Conservation (phyloP, 2,113 vertebrate species). For the Triplophysa siluroides region DNA sequence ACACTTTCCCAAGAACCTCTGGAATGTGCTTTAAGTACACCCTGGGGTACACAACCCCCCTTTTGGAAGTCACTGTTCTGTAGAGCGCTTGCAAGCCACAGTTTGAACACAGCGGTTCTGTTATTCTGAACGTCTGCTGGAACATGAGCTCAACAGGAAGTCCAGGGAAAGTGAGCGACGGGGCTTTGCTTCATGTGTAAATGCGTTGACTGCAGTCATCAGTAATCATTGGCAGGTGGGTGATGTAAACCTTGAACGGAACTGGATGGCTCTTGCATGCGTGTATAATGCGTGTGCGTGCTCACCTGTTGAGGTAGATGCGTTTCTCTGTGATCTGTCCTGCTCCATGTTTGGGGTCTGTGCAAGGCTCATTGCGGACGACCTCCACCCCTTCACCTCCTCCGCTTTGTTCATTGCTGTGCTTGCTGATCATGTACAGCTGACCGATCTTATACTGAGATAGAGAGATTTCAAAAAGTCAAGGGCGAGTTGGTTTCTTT, state of each 20-base stretch:
- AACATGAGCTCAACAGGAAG: background rate
- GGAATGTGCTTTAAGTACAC: no score
- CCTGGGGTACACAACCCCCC: background rate
- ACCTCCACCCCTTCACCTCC: conserved; percentile 89
- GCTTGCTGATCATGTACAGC: conserved; percentile 94
- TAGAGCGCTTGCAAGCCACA: no score
- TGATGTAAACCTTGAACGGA: conserved; percentile 10
- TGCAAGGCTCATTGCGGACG: conserved; percentile 80
- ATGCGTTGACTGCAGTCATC: conserved; percentile 16
- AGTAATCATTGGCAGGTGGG: conserved; percentile 10
- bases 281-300: background rate
- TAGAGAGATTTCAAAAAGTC: background rate
- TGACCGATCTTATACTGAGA: conserved; percentile 84
- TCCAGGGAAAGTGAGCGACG: background rate
- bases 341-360: conserved; percentile 78
- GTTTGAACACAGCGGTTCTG: background rate
- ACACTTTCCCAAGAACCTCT: no score
- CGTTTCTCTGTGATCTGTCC: conserved; percentile 90
- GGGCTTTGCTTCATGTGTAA: conserved; percentile 1
- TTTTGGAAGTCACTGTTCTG: no score
- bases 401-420: conserved; percentile 87
- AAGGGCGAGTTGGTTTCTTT: no score
- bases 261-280: background rate
- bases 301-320: conserved; percentile 88
- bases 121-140: background rate